A percentile compares a stretch with the other conserved stretches of the same genome.
Conservation (phyloP, 2,888 invertebrate species). For the Allygus modestus region DNA sequence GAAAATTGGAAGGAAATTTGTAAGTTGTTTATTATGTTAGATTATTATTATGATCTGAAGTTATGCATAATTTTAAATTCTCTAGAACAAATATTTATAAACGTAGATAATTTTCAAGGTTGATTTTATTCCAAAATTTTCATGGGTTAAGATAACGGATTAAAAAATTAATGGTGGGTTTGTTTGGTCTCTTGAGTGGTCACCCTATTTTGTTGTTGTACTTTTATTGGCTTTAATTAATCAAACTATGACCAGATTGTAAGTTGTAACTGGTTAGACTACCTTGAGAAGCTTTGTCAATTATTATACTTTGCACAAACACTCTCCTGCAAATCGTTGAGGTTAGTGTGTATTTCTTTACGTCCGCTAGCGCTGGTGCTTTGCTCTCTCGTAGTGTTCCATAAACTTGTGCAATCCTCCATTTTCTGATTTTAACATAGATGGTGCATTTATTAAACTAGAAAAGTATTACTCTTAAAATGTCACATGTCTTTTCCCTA, state of each 20-base stretch:
- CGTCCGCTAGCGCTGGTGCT: slow-evolving; percentile 1
- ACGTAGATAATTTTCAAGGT: too few species aligned
- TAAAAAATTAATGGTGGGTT: too few species aligned
- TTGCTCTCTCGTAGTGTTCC: slow-evolving; percentile 3
- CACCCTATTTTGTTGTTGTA: too few species aligned
- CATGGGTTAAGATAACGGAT: too few species aligned
- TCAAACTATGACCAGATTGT: not conserved
- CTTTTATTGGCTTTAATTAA: not conserved
- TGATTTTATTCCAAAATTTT: too few species aligned
- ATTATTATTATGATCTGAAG: too few species aligned
- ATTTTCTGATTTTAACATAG: not conserved
- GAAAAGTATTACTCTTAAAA: slow-evolving; percentile 7
- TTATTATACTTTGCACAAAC: slow-evolving; percentile 13
- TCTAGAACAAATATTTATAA: too few species aligned
- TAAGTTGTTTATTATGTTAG: too few species aligned
- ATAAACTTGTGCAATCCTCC: not conserved
- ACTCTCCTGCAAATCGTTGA: not conserved
- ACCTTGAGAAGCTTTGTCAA: not conserved
- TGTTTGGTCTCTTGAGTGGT: too few species aligned
- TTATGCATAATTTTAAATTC: too few species aligned
- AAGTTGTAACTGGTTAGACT: too few species aligned
- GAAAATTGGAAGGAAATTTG: too few species aligned
- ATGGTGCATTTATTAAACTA: slow-evolving; percentile 27
- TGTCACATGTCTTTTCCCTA: not conserved
- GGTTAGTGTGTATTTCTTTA: not conserved